Evolutionary conservation across 2,113 vertebrate genomes (phyloP), one percentile per base, ranked within the genome.

Genomic region (Cryptomyrus ogoouensis): DNA sequence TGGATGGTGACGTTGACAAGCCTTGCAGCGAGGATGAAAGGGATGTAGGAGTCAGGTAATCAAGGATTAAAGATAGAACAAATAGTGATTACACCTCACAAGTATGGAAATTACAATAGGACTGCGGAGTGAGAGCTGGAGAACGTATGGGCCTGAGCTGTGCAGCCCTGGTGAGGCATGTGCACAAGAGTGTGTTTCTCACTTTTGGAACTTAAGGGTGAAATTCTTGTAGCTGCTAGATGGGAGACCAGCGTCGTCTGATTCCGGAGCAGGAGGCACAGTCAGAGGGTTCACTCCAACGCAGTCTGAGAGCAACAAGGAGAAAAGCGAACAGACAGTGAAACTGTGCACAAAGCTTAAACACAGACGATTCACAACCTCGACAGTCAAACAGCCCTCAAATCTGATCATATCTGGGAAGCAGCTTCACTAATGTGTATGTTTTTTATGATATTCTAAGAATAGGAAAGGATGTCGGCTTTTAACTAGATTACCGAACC

Each of bases 121-220:
- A 27, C 58, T 66, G 24, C 3, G n/a, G n/a, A 24, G 35, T 10
- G 24, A 46, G 80, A 42, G 80, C 35, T 21, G 39, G 9, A 21
- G 42, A 7, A n/a, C 50, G 83, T 3, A 3, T 13, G 21, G 83
- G 24, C 1, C 8, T 47, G 85, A 39, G 85, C 39, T 46, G 21
- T 83, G 35, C 80, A 44, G 49, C 47, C 27, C 31, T 7, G 12
- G 8, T 39, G 50, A 47, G 39, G 21, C 39, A 35, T 31, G 39
- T 0, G 1, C 2, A 49, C 46, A 74, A 5, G 31, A 19, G 46
- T n/a, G 47, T 12, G 53, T 56, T 21, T 90, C 92, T 94, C 97
- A 99, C 97, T 98, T 99, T 96, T 99, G 97, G 92, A 99, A 99
- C 90, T 99, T 98, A 92, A 99, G 96, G 0, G 97, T 98, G 92